Conservation (phyloP, 2,797 vertebrate species). For the Anas bernieri region DNA sequence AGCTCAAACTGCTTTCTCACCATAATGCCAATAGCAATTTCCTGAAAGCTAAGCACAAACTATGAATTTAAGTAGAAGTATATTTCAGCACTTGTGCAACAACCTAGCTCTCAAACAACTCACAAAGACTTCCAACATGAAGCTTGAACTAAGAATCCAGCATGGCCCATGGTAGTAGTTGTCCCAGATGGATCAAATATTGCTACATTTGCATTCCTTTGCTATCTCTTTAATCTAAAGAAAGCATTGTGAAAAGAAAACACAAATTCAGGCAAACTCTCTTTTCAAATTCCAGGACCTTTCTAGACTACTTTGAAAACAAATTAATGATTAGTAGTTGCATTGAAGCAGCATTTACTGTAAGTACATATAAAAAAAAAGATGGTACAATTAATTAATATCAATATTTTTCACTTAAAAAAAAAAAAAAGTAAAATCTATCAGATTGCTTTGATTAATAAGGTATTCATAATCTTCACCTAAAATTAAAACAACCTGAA, state of each 20-base stretch:
- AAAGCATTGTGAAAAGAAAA: neutral
- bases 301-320: neutral
- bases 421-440: neutral
- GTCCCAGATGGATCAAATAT: neutral
- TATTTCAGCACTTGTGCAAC: neutral
- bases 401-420: neutral
- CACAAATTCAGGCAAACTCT: neutral
- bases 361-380: neutral
- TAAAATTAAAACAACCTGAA: neutral
- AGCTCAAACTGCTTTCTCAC: neutral
- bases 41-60: neutral
- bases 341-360: neutral
- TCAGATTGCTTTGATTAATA: neutral
- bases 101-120: neutral
- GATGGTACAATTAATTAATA: neutral
- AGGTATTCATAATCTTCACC: neutral
- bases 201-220: neutral
- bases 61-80: neutral
- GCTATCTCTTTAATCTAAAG: neutral
- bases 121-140: neutral
- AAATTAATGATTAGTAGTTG: neutral
- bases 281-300: neutral
- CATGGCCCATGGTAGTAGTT: neutral
- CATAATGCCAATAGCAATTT: neutral
- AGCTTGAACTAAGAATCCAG: neutral